Conservation (phyloP, 2,797 vertebrate genomes). For the Pachyuromys duprasi region DNA sequence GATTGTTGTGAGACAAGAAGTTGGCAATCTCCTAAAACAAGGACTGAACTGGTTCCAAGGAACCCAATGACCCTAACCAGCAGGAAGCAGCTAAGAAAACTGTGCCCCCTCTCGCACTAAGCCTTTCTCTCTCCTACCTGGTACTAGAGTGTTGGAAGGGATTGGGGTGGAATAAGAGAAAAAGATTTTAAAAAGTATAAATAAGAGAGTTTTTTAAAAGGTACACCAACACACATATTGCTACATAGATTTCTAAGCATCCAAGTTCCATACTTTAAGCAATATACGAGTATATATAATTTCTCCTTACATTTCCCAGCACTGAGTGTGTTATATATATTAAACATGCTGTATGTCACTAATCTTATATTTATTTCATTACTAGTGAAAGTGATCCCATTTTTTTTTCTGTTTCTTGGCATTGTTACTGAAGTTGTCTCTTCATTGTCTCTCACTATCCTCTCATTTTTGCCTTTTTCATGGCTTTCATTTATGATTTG, state of each 20-base stretch:
- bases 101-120: no score
- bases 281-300: neutral
- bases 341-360: neutral
- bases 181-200: no score
- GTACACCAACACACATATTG: neutral
- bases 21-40: no score
- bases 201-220: no score
- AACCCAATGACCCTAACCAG: no score
- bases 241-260: slow-evolving; percentile 32
- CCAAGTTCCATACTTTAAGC: neutral
- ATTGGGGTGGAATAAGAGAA: no score
- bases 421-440: neutral
- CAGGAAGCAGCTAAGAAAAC: no score
- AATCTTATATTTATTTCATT: slow-evolving; percentile 33
- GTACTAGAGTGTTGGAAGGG: no score
- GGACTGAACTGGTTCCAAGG: no score
- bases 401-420: slow-evolving; percentile 32
- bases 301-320: neutral
- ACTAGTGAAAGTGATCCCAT: neutral
- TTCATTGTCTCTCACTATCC: slow-evolving; percentile 7
- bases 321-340: neutral
- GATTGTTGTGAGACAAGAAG: no score
- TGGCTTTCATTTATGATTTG: slow-evolving; percentile 28
- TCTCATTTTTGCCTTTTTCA: slow-evolving; percentile 19
- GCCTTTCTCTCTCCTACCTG: no score